These are phyloP conservation scores for Sturnus vulgaris DNA, from an alignment of 2,113 vertebrate genomes.

Conservation along the genomic window DNA sequence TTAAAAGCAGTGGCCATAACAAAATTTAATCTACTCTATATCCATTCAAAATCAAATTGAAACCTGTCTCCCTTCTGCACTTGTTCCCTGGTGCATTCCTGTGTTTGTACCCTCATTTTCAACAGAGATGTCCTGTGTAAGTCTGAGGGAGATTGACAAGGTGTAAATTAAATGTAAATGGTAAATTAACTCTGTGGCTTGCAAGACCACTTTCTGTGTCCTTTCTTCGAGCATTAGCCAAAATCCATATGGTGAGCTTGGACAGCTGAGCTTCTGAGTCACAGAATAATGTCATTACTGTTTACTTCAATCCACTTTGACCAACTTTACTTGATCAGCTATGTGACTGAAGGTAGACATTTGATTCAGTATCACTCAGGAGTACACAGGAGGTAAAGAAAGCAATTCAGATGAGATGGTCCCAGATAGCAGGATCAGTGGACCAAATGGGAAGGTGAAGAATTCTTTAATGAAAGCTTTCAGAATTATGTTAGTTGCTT, in stretches of 20 bases:
- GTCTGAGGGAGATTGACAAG: not conserved
- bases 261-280: not conserved
- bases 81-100: not conserved
- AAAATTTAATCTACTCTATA: not conserved
- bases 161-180: too few relatives aligned
- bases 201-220: not conserved
- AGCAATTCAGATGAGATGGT: not conserved
- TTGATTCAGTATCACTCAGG: not conserved
- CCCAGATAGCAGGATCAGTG: slow-evolving; percentile 7
- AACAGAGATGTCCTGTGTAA: not conserved
- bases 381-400: not conserved
- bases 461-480: slow-evolving; percentile 53
- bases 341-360: not conserved
- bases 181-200: not conserved
- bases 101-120: not conserved
- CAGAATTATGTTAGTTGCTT: slow-evolving; percentile 38
- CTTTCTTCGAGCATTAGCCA: not conserved
- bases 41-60: not conserved
- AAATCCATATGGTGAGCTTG: not conserved
- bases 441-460: slow-evolving; percentile 9
- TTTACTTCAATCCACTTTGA: slow-evolving; percentile 31
- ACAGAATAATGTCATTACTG: not conserved
- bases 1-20: not conserved
- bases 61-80: not conserved
- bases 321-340: not conserved